These are phyloP conservation scores for Gryllus bimaculatus DNA, from an alignment of 1,140 invertebrate species.

Conservation along the genomic window DNA sequence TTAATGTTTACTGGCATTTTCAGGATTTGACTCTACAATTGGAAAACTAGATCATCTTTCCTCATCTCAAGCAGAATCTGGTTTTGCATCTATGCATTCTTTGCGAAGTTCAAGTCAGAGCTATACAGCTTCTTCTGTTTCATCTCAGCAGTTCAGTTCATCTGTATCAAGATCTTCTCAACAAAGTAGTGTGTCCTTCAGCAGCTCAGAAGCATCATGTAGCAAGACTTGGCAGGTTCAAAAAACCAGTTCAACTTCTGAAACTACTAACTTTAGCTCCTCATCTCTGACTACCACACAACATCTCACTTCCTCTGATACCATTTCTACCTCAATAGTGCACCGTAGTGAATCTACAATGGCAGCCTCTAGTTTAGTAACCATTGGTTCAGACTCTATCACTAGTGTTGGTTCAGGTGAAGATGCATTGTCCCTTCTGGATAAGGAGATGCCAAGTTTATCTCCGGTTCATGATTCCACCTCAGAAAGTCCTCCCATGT, in stretches of 20 bases:
- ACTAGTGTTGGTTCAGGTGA: not conserved
- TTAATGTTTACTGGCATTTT: not conserved
- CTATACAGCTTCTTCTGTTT: conserved; percentile 41
- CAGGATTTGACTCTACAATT: conserved; percentile 13
- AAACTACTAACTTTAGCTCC: not conserved
- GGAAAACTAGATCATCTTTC: conserved; percentile 14
- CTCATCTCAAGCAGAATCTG: conserved; percentile 39
- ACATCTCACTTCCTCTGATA: not conserved
- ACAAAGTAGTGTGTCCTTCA: conserved; percentile 17
- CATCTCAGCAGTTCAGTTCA: conserved; percentile 17
- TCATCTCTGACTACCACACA: not conserved
- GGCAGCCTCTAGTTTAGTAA: not conserved
- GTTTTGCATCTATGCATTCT: conserved; percentile 62
- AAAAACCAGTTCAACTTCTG: not conserved
- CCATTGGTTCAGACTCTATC: not conserved
- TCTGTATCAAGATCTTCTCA: conserved; percentile 18
- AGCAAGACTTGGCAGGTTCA: conserved; percentile 13
- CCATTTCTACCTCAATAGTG: not conserved
- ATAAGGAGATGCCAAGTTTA: not conserved
- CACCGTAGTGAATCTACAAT: not conserved
- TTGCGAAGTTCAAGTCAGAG: conserved; percentile 47
- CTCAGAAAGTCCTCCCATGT: conserved; percentile 44
- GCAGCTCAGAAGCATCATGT: not conserved
- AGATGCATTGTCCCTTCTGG: not conserved
- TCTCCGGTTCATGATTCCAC: not conserved